Evolutionary conservation across 2,797 vertebrate species (phyloP), one percentile per base, ranked within the genome.

Genomic region (Hapalemur alaotrensis): DNA sequence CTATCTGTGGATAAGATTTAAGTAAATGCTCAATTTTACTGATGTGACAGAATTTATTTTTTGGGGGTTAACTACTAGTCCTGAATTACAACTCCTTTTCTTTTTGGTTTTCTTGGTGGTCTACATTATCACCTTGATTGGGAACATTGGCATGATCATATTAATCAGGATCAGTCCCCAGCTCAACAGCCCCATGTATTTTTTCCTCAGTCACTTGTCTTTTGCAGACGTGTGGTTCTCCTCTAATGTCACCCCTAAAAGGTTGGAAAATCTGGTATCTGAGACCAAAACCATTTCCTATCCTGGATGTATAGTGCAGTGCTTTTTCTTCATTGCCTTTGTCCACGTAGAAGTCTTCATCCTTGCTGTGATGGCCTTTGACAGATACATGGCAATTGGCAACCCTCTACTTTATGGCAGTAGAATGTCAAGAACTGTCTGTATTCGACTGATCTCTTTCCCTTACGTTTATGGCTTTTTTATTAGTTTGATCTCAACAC

Each of bases 161-260:
- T 61, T 96, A 63, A 97, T 97, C 43, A 63, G 30, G 18, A 6
- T 46, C 2, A 93, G 88, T 14, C 92, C 84, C 13, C 79, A 79
- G 23, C 96, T 98, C 48, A 90, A 69, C 50, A 96, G 50, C 0
- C 96, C 96, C 41, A 98, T 98, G 97, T 97, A 97, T 52, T 97
- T 94, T 43, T 96, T 98, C 59, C 91, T 97, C 4, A 59, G 86
- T 50, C 94, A 95, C 6, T 61, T 98, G 38, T 82, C 97, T 28
- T 93, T 96, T 46, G 57, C 89, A 20, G 96, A 96, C 57, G 52
- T 97, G 12, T 96, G 81, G 22, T 97, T 91, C 52, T 96, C 91
- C 8, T 95, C 96, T 17, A 94, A 93, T 7, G 84, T 95, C 8
- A 91, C 96, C 9, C 96, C 97, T 18, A 95, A 93, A 23, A 82